Conservation (phyloP, 2,113 vertebrate species). For the Gopherus flavomarginatus region DNA sequence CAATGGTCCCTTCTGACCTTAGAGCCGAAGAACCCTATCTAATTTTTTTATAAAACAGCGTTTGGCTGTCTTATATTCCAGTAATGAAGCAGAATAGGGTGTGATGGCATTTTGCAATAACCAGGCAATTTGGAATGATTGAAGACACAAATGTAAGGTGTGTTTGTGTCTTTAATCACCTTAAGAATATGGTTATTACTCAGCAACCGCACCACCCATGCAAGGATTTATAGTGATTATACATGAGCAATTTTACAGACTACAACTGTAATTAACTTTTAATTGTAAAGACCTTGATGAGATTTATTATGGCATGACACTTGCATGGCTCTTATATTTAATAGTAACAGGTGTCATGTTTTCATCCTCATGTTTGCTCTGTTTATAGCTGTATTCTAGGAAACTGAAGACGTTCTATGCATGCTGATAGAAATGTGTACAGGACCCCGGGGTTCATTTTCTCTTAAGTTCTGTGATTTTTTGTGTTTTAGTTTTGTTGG, state of each 20-base stretch:
- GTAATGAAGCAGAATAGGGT: conserved; percentile 5
- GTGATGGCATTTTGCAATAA: conserved; percentile 44
- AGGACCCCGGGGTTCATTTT: neutral
- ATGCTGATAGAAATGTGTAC: neutral
- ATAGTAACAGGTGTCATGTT: neutral
- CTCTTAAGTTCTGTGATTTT: neutral
- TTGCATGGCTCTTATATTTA: conserved; percentile 29
- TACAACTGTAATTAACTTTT: conserved; percentile 58
- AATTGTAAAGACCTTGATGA: conserved; percentile 36
- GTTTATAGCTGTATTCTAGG: neutral
- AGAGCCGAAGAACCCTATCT: neutral
- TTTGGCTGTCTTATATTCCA: conserved; percentile 14
- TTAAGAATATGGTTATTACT: conserved; percentile 74
- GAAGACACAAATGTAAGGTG: conserved; percentile 33
- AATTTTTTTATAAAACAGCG: conserved; percentile 42
- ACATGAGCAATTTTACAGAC: conserved; percentile 53
- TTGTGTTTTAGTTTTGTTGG: neutral
- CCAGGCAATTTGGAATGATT: conserved; percentile 27
- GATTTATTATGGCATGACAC: conserved; percentile 50
- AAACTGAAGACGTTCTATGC: neutral
- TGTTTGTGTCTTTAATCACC: conserved; percentile 52
- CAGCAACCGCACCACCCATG: conserved; percentile 69
- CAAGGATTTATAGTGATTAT: conserved; percentile 63
- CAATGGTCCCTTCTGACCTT: neutral
- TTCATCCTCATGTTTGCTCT: neutral